Conservation (phyloP, 2,113 vertebrate genomes). For the Anarrhichthys ocellatus region DNA sequence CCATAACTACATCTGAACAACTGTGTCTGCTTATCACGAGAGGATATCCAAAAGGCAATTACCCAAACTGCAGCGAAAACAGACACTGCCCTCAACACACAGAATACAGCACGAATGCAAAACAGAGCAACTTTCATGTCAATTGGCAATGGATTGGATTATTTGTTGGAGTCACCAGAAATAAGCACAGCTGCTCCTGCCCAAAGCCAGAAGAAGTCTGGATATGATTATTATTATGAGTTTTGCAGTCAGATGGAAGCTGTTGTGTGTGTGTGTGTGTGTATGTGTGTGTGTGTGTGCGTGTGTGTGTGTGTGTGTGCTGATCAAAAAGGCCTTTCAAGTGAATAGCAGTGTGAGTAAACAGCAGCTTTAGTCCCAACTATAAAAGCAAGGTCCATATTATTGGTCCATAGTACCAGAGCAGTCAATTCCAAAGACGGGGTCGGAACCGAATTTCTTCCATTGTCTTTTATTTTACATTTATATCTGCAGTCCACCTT, state of each 20-base stretch:
- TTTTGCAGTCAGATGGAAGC: slow-evolving; percentile 55
- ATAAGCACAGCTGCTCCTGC: slow-evolving; percentile 54
- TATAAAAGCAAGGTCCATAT: not conserved
- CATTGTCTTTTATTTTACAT: not conserved
- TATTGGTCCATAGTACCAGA: slow-evolving; percentile 3
- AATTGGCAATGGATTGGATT: slow-evolving; percentile 50
- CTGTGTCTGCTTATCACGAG: slow-evolving; percentile 37
- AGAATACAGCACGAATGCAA: slow-evolving; percentile 28
- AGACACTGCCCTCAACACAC: slow-evolving; percentile 30
- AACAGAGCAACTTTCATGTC: slow-evolving; percentile 48
- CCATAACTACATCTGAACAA: slow-evolving; percentile 34
- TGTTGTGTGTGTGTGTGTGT: slow-evolving; percentile 25
- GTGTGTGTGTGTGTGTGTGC: slow-evolving; percentile 18
- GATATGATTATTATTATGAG: slow-evolving; percentile 28
- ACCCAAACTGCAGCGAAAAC: slow-evolving; percentile 49
- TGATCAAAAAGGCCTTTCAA: slow-evolving; percentile 57
- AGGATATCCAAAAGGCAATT: slow-evolving; percentile 38
- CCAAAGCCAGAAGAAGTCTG: slow-evolving; percentile 49
- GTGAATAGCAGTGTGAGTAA: slow-evolving; percentile 47
- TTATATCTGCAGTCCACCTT: not conserved
- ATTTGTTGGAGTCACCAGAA: slow-evolving; percentile 51
- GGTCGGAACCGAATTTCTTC: not conserved
- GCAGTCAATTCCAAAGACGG: not conserved
- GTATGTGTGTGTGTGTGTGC: slow-evolving; percentile 18
- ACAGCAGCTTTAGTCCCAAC: slow-evolving; percentile 29